Evolutionary conservation across 1,140 invertebrate genomes (phyloP), one percentile per base, ranked within the genome.

Genomic region (Solenopsis invicta): DNA sequence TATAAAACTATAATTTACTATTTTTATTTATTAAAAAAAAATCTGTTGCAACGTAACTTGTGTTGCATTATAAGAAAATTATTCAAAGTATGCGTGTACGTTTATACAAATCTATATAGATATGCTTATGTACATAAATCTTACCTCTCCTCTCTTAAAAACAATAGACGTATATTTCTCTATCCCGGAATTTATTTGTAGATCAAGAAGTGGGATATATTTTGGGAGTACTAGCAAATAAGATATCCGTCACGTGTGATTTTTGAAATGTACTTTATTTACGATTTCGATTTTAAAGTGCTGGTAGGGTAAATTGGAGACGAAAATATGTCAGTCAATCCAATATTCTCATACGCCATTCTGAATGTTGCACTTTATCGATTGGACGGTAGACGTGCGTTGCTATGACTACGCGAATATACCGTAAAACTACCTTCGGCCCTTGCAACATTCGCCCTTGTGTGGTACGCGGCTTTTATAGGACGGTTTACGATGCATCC

Each of bases 361-460:
- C 66, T 90, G 89, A 90, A 90, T 92, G 88, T 89, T 93, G 92
- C 92, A 93, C 89, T 93, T 90, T 93, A 94, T 94, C 88, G 93
- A 94, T 94, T 93, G 61, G 76, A 84, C 34, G 89, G 88, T 86
- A 87, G 64, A 88, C 37, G 85, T 87, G 74, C 85, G 93, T 93
- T 92, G 89, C 93, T 89, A 94, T 93, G 93, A 89, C 80, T 92
- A 93, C 93, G 82, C 89, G 80, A 91, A 90, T 72, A 88, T 87
- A 82, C 91, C 90, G 41, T 75, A 56, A 86, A 87, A 78, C 82
- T 87, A 81, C 81, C 89, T 84, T 86, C 85, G 86, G 81, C 85
- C 77, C 87, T 71, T 77, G 52, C 59, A 66, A 56, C 48, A 62
- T 67, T 89, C 85, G 87, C 90, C 81, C 76, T 88, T 89, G 78